phyloP scores from a whole-genome alignment of 1,140 invertebrate species.

The Caenorhabditis tropicalis region DNA sequence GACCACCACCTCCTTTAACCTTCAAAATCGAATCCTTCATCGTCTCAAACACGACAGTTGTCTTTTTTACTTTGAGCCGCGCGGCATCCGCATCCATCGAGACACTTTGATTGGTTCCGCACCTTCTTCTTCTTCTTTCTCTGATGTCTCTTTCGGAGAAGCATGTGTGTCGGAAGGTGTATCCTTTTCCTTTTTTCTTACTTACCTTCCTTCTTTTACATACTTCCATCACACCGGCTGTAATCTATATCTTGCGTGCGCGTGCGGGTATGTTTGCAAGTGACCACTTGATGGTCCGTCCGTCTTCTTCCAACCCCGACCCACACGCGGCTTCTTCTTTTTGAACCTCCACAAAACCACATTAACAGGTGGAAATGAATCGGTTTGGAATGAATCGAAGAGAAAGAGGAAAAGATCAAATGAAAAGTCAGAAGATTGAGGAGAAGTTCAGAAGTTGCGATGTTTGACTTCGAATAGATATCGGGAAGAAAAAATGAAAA shows the following conservation, averaged over 20 bases:
- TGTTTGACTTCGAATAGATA: too few species aligned
- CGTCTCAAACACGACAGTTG: background rate
- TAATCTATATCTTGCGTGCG: conserved; percentile 43
- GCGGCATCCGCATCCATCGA: conserved; percentile 10
- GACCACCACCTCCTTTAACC: background rate
- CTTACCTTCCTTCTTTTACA: background rate
- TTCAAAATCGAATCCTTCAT: background rate
- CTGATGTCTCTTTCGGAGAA: too few species aligned
- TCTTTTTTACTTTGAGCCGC: background rate
- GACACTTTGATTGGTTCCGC: conserved; percentile 20
- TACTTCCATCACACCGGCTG: background rate
- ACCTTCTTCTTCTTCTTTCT: background rate
- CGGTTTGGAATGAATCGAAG: background rate
- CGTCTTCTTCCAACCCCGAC: background rate
- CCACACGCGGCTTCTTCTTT: conserved; percentile 14
- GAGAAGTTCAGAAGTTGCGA: background rate
- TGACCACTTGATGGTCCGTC: background rate
- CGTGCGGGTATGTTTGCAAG: background rate
- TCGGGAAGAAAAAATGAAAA: background rate
- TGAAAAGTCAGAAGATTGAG: background rate
- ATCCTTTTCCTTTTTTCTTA: background rate
- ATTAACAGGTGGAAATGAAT: conserved; percentile 33
- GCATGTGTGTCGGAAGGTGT: conserved; percentile 10
- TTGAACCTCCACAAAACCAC: background rate
- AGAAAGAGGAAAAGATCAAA: background rate